Evolutionary conservation across 2,113 vertebrate species (phyloP).

Genomic region (Vanacampus margaritifer): DNA sequence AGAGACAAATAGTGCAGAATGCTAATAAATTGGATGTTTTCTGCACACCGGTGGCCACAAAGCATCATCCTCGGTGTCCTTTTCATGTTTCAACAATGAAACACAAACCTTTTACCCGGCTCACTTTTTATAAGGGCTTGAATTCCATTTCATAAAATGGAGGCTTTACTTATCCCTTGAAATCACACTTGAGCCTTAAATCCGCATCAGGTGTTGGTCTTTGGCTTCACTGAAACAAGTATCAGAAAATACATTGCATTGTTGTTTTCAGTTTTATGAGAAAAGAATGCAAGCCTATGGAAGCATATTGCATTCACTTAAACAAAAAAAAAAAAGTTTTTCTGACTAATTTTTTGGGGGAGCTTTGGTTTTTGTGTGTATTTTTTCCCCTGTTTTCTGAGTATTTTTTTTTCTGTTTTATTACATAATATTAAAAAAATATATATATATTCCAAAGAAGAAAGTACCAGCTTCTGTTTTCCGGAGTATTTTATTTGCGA

Average conservation of each 20-base stretch:
- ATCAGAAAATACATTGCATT: background rate
- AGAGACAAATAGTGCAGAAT: background rate
- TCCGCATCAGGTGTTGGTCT: background rate
- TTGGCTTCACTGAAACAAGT: background rate
- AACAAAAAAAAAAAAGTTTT: no score
- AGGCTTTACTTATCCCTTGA: background rate
- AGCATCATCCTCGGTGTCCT: background rate
- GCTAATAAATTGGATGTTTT: background rate
- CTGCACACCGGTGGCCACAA: constrained; percentile 2
- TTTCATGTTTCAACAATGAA: background rate
- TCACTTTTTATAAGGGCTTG: background rate
- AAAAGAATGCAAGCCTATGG: background rate
- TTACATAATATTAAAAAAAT: no score
- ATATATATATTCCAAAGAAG: no score
- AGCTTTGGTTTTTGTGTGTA: no score
- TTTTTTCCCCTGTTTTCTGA: no score
- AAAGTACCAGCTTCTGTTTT: no score
- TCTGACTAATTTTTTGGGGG: no score
- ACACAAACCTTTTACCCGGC: background rate
- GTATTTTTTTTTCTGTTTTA: no score
- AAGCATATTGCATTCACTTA: no score
- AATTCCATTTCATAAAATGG: background rate
- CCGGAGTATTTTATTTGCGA: no score
- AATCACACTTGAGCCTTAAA: background rate
- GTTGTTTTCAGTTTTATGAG: background rate